Base-by-base conservation (phyloP, 2,888 invertebrate species). In the Dioctria linearis region DNA sequence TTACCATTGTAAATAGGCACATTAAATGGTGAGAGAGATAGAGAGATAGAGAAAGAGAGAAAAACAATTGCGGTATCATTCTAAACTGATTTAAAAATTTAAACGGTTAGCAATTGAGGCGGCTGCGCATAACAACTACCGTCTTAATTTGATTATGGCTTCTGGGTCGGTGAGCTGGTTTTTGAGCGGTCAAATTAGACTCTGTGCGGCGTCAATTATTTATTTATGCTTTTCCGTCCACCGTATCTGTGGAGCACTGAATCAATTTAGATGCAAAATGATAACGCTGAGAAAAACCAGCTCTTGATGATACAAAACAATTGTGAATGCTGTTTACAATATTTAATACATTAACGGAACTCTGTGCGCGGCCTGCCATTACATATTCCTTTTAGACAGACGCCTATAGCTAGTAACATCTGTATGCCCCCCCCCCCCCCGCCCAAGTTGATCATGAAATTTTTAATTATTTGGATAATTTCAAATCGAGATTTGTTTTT, bases 251-350 rank as follows among this genome's bases (percentile, higher is more conserved):
- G 25, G 25, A 0, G 78, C 59, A 51, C 43, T 67, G 63, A 80
- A 80, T 73, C 80, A 80, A 82, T 82, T 82, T 76, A 80, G 80
- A 80, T 82, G 54, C 69, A 57, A 25, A 25, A 79, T 79, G 80
- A 82, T 79, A 82, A 76, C 43, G 78, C 75, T 79, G 78, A 76
- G 81, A 78, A 71, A 82, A n/a, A 4, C 5, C 73, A 25, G 40
- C 63, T 37, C 40, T 43, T 61, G 66, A 46, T 61, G 66, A 46
- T 46, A 6, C 46, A 46, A 6, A 46, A 46, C 9, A 13, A n/a
- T 57, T 57, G 13, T 25, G 4, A n/a, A n/a, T 25, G 13, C 13
- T 9, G 5, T 59, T 13, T 13, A n/a, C 13, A 13, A 25, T 59
- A n/a, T 13, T 59, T n/a, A 13, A 13, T 13, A 13, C 25, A 25